Percentiles rank a stretch among this genome's conserved stretches.
phyloP scores from a whole-genome alignment of 1,140 invertebrate genomes.

The Heliothis virescens region DNA sequence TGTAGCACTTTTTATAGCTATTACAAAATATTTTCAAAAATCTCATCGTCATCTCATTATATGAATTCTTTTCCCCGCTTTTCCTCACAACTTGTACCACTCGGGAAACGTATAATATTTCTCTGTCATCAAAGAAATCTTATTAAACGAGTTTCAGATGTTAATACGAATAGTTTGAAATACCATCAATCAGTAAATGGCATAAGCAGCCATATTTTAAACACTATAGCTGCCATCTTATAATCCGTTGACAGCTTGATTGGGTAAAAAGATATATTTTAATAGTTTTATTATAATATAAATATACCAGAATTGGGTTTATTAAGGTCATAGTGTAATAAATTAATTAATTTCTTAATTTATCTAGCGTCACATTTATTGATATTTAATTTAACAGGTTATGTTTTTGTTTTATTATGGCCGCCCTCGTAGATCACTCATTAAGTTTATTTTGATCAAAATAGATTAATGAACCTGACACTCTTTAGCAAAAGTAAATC shows the following conservation, averaged over 20 bases:
- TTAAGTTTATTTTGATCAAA: too few species aligned
- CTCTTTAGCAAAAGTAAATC: too few species aligned
- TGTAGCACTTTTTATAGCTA: not conserved
- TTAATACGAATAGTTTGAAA: slow-evolving; percentile 35
- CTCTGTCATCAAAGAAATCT: slow-evolving; percentile 44
- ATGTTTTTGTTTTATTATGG: not conserved
- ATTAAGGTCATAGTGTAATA: not conserved
- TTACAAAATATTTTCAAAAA: too few species aligned
- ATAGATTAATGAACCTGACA: too few species aligned
- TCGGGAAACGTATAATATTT: slow-evolving; percentile 24
- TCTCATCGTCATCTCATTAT: too few species aligned
- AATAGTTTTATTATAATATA: slow-evolving; percentile 23
- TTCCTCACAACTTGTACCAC: not conserved
- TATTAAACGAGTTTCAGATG: slow-evolving; percentile 46
- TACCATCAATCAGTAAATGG: slow-evolving; percentile 15
- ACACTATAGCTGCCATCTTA: not conserved
- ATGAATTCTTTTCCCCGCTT: not conserved
- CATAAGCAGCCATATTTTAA: slow-evolving; percentile 4
- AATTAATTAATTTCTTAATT: slow-evolving; percentile 20
- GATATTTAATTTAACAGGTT: not conserved
- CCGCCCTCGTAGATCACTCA: not conserved
- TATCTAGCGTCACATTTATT: slow-evolving; percentile 2
- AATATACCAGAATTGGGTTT: not conserved
- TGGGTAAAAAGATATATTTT: not conserved
- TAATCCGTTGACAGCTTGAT: too few species aligned